A percentile compares a stretch with the other conserved stretches of the same genome.
These are phyloP conservation scores for Archaeoteleia sp. DNA, from an alignment of 2,888 invertebrate species.

Conservation along the genomic window DNA sequence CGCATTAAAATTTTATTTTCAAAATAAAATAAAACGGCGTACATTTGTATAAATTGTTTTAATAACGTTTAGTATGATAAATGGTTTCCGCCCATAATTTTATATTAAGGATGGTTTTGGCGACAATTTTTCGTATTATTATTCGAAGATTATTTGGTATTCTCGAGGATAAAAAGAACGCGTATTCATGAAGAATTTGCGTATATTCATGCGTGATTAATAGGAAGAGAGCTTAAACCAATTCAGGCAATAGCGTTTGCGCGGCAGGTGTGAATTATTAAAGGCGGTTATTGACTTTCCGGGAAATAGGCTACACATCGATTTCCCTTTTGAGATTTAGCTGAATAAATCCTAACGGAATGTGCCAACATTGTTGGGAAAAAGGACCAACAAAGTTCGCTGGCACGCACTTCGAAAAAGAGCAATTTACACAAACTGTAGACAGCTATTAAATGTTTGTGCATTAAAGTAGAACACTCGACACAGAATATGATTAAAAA, in stretches of 20 bases:
- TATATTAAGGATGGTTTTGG: constrained; percentile 41
- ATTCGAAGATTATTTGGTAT: constrained; percentile 9
- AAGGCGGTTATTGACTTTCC: constrained; percentile 46
- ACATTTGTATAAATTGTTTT: too few relatives aligned
- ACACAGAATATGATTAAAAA: not conserved
- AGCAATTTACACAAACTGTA: constrained; percentile 3
- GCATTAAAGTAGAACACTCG: constrained; percentile 5
- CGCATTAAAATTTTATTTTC: too few relatives aligned
- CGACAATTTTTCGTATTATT: constrained; percentile 28
- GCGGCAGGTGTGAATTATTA: constrained; percentile 48
- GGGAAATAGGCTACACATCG: constrained; percentile 45
- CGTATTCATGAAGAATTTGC: constrained; percentile 39
- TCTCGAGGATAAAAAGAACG: constrained; percentile 33
- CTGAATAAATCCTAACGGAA: constrained; percentile 38
- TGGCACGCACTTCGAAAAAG: constrained; percentile 29
- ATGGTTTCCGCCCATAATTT: too few relatives aligned
- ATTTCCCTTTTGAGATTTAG: constrained; percentile 33
- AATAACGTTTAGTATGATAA: too few relatives aligned
- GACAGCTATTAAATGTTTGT: not conserved
- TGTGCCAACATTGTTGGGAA: constrained; percentile 14
- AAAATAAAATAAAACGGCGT: too few relatives aligned
- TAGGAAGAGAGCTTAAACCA: constrained; percentile 24
- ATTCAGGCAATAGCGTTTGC: constrained; percentile 39
- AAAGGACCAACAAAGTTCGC: constrained; percentile 22
- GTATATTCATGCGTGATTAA: constrained; percentile 43